Conservation (phyloP, 2,797 vertebrate genomes). For the Menidia menidia region DNA sequence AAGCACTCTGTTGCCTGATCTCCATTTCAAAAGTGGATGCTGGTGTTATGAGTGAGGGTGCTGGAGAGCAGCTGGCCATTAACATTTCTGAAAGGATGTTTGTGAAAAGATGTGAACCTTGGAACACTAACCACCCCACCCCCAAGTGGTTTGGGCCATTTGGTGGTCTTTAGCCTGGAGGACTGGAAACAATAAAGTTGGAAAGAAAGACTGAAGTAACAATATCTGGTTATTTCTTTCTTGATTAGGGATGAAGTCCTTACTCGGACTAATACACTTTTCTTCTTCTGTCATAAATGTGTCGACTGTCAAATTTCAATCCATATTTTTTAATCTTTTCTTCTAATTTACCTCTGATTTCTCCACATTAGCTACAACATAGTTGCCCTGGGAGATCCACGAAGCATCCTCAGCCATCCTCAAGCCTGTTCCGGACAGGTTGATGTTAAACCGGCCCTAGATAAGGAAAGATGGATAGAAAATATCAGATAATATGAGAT, state of each 20-base stretch:
- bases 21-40: conserved; percentile 70
- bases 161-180: conserved; percentile 19
- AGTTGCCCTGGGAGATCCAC: conserved; percentile 94
- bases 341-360: conserved; percentile 85
- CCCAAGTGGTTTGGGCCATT: conserved; percentile 43
- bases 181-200: not conserved
- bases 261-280: not conserved
- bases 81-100: conserved; percentile 38
- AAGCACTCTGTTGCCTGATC: conserved; percentile 57
- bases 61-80: conserved; percentile 63
- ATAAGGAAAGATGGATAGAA: conserved; percentile 2
- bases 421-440: conserved; percentile 92
- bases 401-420: conserved; percentile 84
- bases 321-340: not conserved
- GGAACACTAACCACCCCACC: conserved; percentile 30
- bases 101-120: conserved; percentile 43
- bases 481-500: not conserved
- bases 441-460: conserved; percentile 93
- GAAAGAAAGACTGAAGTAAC: not conserved
- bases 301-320: not conserved
- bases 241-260: not conserved
- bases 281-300: not conserved
- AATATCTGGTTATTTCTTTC: too few species aligned
- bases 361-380: conserved; percentile 88
- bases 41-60: conserved; percentile 6